Base-by-base conservation (phyloP, 2,888 invertebrate genomes). In the Eupelmus urozonus region DNA sequence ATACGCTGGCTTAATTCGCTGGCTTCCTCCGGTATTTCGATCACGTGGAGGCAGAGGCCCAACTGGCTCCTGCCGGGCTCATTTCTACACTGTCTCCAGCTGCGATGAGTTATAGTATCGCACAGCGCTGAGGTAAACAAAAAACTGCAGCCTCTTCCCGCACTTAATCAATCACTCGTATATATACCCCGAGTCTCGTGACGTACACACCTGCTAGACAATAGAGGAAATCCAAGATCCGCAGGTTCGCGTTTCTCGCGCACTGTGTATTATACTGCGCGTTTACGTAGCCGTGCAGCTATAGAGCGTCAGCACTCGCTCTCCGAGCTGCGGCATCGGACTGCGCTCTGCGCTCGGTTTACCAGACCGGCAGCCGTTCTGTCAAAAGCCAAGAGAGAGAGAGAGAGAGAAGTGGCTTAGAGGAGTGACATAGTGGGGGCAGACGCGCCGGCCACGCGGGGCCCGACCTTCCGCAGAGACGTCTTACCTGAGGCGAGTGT, bases 261-360 rank as follows among this genome's bases (percentile, higher is more conserved):
- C 34, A 34, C 34, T n/a, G n/a, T n/a, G n/a, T n/a, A n/a, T n/a
- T n/a, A n/a, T n/a, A n/a, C n/a, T n/a, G n/a, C n/a, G 13, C 49
- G 13, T n/a, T n/a, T n/a, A n/a, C 18, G 53, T 1, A 3, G 20
- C 20, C 53, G 49, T 49, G 5, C 49, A 49, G 49, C 34, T 3
- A 16, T 7, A 45, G 45, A 7, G 16, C 45, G 45, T 3, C 34
- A 16, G 45, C 45, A 45, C 2, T 13, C 9, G 7, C 45, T 45
- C 4, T 13, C 13, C 45, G 45, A 85, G 85, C 85, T 45, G 27
- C 73, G 27, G 60, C 67, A 51, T 27, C 53, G 67, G 60, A 75
- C 67, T 75, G 75, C 25, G 13, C 2, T 16, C 2, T 7, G 16
- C 60, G 66, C 25, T 34, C n/a, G 3, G 45, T 13, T 45, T 16